These are phyloP conservation scores for Pyrgilauda ruficollis DNA, from an alignment of 2,113 vertebrate species.

Conservation along the genomic window DNA sequence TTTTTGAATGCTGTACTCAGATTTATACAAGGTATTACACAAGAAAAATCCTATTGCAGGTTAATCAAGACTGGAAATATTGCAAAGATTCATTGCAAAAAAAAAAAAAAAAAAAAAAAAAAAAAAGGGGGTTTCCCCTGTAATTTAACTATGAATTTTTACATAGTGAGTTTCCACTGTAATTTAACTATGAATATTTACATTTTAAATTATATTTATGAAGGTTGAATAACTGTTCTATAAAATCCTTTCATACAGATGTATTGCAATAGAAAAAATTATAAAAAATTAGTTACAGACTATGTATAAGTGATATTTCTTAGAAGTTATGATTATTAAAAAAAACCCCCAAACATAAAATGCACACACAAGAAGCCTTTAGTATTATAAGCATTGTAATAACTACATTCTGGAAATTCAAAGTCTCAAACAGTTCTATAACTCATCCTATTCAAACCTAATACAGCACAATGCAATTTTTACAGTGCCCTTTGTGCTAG, in stretches of 20 bases:
- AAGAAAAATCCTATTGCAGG: background rate
- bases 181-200: background rate
- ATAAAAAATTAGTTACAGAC: background rate
- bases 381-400: slow-evolving; percentile 31
- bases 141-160: background rate
- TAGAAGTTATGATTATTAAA: slow-evolving; percentile 33
- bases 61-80: background rate
- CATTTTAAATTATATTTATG: slow-evolving; percentile 11
- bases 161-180: background rate
- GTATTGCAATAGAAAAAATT: background rate
- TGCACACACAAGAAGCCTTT: slow-evolving; percentile 8
- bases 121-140: background rate
- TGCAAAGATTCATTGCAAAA: background rate
- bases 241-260: background rate
- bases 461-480: slow-evolving; percentile 35
- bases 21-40: background rate
- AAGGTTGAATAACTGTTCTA: background rate
- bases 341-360: background rate
- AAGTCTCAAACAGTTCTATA: slow-evolving; percentile 35
- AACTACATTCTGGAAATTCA: slow-evolving; percentile 53
- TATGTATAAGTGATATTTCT: background rate
- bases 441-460: slow-evolving; percentile 40
- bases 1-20: background rate
- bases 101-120: background rate
- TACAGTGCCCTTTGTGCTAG: slow-evolving; percentile 55